phyloP scores from a whole-genome alignment of 1,140 invertebrate species.

The Tribolium madens region DNA sequence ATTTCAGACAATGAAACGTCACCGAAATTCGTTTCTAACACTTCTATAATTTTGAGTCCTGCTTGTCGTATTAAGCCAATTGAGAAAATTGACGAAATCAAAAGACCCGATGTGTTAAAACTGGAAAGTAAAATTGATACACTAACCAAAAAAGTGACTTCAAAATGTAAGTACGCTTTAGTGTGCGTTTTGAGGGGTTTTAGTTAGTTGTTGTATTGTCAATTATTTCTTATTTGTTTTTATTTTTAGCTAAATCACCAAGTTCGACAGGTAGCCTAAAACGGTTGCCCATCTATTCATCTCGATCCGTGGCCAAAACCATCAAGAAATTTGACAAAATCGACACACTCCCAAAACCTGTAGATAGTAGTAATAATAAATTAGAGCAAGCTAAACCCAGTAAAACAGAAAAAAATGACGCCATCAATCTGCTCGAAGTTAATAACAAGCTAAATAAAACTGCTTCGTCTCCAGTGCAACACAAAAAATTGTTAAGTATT shows the following conservation, averaged over 20 bases:
- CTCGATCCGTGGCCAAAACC: slow-evolving; percentile 59
- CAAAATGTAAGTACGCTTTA: slow-evolving; percentile 40
- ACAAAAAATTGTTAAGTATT: slow-evolving; percentile 13
- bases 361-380: slow-evolving; percentile 6
- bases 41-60: slow-evolving; percentile 1
- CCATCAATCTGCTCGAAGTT: neutral
- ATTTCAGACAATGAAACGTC: neutral
- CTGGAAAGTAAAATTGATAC: slow-evolving; percentile 55
- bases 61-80: neutral
- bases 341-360: slow-evolving; percentile 18
- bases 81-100: neutral
- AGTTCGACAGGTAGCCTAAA: slow-evolving; percentile 60
- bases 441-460: slow-evolving; percentile 2
- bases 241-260: slow-evolving; percentile 56
- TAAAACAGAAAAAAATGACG: slow-evolving; percentile 2
- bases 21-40: neutral
- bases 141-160: slow-evolving; percentile 37
- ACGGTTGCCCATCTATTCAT: slow-evolving; percentile 55
- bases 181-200: slow-evolving; percentile 14
- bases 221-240: slow-evolving; percentile 30
- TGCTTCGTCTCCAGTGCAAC: neutral
- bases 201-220: neutral
- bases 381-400: neutral
- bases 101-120: slow-evolving; percentile 20
- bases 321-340: slow-evolving; percentile 61